A percentile compares a stretch with the other conserved stretches of the same genome.
Conservation (phyloP, 2,888 invertebrate genomes). For the Deilephila porcellus region DNA sequence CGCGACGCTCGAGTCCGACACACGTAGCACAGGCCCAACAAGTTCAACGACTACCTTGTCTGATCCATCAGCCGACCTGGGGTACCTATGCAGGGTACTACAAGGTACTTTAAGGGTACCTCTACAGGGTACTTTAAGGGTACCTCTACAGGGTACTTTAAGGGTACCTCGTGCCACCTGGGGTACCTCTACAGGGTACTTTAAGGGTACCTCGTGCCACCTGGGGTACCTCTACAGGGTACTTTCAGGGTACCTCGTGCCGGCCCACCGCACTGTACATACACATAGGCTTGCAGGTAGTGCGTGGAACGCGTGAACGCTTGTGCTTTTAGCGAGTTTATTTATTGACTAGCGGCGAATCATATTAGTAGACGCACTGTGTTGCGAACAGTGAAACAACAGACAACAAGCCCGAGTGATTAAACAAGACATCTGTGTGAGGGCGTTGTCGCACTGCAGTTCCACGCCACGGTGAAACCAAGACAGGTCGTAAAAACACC, state of each 20-base stretch:
- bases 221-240: no score
- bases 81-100: background rate
- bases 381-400: conserved; percentile 4
- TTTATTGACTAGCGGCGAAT: conserved; percentile 24
- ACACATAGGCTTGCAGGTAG: conserved; percentile 56
- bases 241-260: background rate
- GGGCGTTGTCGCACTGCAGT: background rate
- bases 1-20: conserved; percentile 38
- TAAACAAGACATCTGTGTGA: background rate
- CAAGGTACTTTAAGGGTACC: no score
- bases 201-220: no score
- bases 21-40: conserved; percentile 80
- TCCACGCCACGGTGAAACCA: conserved; percentile 19
- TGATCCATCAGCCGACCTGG: conserved; percentile 47
- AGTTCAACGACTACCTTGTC: conserved; percentile 81
- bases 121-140: no score
- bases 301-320: conserved; percentile 58
- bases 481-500: conserved; percentile 23
- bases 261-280: conserved; percentile 14
- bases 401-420: background rate
- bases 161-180: background rate
- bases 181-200: background rate
- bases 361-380: background rate
- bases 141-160: no score
- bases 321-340: conserved; percentile 23